phyloP scores from a whole-genome alignment of 53 echinoderm and acorn worm genomes.

The Holothuria leucospilota region DNA sequence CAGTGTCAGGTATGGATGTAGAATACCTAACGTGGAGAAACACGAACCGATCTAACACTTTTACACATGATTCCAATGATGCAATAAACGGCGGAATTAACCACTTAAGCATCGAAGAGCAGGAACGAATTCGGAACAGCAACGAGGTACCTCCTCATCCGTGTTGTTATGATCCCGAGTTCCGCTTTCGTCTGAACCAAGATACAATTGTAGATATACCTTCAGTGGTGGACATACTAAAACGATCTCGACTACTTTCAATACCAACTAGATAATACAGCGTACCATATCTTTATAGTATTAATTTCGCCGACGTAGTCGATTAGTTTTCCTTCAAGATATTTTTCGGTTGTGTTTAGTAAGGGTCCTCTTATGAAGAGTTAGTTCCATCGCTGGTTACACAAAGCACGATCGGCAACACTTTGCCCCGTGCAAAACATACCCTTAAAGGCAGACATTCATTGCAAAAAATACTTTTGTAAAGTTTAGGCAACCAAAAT shows the following conservation, averaged over 20 bases:
- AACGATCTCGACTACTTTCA: not conserved
- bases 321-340: too few species aligned
- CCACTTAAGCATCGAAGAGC: conserved; percentile 60
- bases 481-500: too few species aligned
- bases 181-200: conserved; percentile 72
- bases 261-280: too few species aligned
- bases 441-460: too few species aligned
- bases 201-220: conserved; percentile 68
- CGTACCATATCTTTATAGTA: too few species aligned
- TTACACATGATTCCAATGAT: conserved; percentile 50
- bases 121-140: conserved; percentile 57
- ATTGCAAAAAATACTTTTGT: too few species aligned
- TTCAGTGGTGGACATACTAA: not conserved
- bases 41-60: conserved; percentile 44
- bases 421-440: too few species aligned
- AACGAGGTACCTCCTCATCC: conserved; percentile 71
- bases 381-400: too few species aligned
- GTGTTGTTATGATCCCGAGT: conserved; percentile 74
- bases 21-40: conserved; percentile 72
- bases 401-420: too few species aligned
- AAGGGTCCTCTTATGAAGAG: too few species aligned
- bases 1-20: conserved; percentile 59
- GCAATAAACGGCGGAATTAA: conserved; percentile 60
- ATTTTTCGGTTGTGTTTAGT: too few species aligned
- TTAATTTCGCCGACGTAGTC: too few species aligned